A percentile compares a stretch with the other conserved stretches of the same genome.
phyloP scores from a whole-genome alignment of 2,888 invertebrate species.

The Opisthograptis luteolata region DNA sequence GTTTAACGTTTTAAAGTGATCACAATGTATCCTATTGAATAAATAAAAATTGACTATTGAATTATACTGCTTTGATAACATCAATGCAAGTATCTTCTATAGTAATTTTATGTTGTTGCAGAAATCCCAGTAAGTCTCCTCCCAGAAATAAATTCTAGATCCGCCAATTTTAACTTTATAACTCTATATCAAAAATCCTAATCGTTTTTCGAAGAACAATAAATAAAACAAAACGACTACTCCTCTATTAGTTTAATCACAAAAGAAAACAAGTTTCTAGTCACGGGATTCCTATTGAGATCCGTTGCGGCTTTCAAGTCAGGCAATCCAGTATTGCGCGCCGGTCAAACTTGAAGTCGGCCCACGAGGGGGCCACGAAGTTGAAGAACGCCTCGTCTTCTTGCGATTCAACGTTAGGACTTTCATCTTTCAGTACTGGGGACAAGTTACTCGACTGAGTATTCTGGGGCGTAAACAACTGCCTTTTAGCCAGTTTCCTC shows the following conservation, averaged over 20 bases:
- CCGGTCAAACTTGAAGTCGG: slow-evolving; percentile 86
- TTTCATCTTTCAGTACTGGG: slow-evolving; percentile 57
- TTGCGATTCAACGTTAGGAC: slow-evolving; percentile 41
- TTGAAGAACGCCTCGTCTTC: slow-evolving; percentile 58
- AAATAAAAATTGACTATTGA: too few relatives aligned
- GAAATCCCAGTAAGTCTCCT: too few relatives aligned
- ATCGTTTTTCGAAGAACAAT: neutral
- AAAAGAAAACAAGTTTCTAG: slow-evolving; percentile 20
- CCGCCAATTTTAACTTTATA: too few relatives aligned
- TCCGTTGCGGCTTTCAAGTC: slow-evolving; percentile 52
- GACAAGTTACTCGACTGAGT: slow-evolving; percentile 56
- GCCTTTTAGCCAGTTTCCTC: slow-evolving; percentile 80
- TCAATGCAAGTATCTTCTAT: too few relatives aligned
- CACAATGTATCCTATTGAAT: too few relatives aligned
- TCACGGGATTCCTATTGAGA: slow-evolving; percentile 19
- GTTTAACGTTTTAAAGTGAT: too few relatives aligned
- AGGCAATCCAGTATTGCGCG: slow-evolving; percentile 80
- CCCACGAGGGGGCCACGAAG: slow-evolving; percentile 86
- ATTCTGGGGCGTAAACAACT: slow-evolving; percentile 82
- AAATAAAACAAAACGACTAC: slow-evolving; percentile 10
- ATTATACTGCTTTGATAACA: too few relatives aligned
- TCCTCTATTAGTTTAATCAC: slow-evolving; percentile 29
- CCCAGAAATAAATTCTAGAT: too few relatives aligned
- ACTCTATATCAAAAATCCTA: too few relatives aligned
- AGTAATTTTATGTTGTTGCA: too few relatives aligned